Conservation (phyloP, 2,113 vertebrate genomes). For the Seriola dumerili region DNA sequence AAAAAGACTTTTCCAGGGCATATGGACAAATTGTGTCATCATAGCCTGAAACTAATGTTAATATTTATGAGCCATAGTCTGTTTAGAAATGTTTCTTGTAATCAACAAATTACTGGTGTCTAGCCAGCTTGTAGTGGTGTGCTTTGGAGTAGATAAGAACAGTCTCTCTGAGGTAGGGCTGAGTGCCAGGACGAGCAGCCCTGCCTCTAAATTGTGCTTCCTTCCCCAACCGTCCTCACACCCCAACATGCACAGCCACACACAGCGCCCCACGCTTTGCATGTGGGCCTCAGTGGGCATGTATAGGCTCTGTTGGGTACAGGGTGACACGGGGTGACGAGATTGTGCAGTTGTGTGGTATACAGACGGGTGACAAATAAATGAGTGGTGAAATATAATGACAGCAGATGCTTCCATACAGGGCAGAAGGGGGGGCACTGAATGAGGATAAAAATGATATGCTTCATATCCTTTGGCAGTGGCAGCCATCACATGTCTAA, state of each 20-base stretch:
- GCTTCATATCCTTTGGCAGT: not conserved
- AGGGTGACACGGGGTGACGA: slow-evolving; percentile 24
- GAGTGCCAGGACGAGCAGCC: slow-evolving; percentile 66
- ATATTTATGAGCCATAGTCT: not conserved
- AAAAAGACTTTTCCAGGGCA: not conserved
- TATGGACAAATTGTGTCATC: not conserved
- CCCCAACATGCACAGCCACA: slow-evolving; percentile 58
- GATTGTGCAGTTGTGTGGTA: slow-evolving; percentile 2
- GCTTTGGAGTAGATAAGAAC: slow-evolving; percentile 66
- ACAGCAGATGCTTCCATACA: not conserved
- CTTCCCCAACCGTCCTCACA: slow-evolving; percentile 75
- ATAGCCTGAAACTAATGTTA: not conserved
- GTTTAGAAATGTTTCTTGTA: not conserved
- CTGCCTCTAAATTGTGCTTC: slow-evolving; percentile 72
- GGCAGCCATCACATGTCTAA: not conserved
- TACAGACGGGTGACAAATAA: not conserved
- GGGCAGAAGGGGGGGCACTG: not conserved
- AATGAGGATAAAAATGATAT: not conserved
- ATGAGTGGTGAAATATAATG: not conserved
- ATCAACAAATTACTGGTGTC: slow-evolving; percentile 1
- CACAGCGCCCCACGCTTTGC: slow-evolving; percentile 42
- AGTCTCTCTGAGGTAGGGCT: slow-evolving; percentile 64
- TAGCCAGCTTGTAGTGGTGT: slow-evolving; percentile 23
- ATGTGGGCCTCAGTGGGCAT: slow-evolving; percentile 31
- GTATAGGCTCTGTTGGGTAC: slow-evolving; percentile 7